phyloP scores from a whole-genome alignment of 2,113 vertebrate genomes.

The Otolemur garnettii region DNA sequence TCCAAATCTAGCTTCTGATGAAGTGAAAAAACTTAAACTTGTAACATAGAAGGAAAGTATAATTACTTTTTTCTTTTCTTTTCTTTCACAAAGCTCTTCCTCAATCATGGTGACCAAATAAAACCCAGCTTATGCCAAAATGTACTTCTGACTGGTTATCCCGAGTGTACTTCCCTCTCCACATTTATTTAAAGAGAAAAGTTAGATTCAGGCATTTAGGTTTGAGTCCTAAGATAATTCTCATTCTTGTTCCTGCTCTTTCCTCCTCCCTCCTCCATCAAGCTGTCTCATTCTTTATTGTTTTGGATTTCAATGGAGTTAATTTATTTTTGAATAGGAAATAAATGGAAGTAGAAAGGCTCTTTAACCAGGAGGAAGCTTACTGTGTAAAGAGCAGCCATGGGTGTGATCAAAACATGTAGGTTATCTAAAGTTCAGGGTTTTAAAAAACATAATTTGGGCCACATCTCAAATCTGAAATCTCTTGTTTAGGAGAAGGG shows the following conservation, averaged over 20 bases:
- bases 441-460: background rate
- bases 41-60: background rate
- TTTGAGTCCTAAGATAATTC: background rate
- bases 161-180: background rate
- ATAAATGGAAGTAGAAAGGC: background rate
- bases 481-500: background rate
- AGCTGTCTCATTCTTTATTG: background rate
- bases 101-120: background rate
- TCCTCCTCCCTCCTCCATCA: background rate
- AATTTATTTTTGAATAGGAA: constrained; percentile 51
- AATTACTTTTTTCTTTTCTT: background rate
- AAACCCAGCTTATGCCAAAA: background rate
- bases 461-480: background rate
- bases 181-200: constrained; percentile 26
- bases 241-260: background rate
- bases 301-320: constrained; percentile 6
- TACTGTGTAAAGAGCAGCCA: background rate
- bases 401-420: background rate
- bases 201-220: background rate
- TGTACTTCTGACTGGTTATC: background rate
- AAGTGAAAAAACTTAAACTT: background rate
- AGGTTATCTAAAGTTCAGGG: background rate
- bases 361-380: background rate
- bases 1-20: background rate
- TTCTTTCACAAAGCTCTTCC: background rate